A percentile compares a stretch with the other conserved stretches of the same genome.
Evolutionary conservation across 1,140 invertebrate genomes (phyloP).

Genomic region (Lanistes nyassanus): DNA sequence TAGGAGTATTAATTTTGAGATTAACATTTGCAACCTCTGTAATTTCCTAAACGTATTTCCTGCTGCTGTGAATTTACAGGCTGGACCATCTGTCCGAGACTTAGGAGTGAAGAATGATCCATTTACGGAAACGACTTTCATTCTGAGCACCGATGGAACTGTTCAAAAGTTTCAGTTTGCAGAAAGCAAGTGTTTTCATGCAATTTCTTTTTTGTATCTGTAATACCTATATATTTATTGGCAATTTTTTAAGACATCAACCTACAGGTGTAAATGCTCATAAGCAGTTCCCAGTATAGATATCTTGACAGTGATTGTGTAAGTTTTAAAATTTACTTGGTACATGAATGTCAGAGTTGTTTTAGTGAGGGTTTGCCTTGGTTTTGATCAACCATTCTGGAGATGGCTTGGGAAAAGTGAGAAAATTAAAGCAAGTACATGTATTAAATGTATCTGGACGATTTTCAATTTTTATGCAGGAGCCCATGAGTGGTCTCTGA

Average conservation of each 20-base stretch:
- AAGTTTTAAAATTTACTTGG: background rate
- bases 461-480: background rate
- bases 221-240: too few relatives aligned
- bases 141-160: background rate
- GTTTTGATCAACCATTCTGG: background rate
- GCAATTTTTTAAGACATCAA: too few relatives aligned
- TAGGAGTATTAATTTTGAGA: background rate
- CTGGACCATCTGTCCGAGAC: background rate
- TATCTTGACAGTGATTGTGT: background rate
- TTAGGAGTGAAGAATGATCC: conserved; percentile 8
- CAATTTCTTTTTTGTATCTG: background rate
- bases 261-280: too few relatives aligned
- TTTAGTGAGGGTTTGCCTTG: background rate
- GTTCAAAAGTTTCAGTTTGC: background rate
- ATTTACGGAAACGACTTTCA: background rate
- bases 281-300: too few relatives aligned
- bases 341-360: background rate
- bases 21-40: background rate
- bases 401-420: background rate
- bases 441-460: background rate
- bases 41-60: too few relatives aligned
- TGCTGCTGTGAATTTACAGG: background rate
- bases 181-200: background rate
- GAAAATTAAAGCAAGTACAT: background rate
- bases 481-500: background rate